These are phyloP conservation scores for Leptinotarsa rubiginosa DNA, from an alignment of 2,888 invertebrate genomes.

Conservation along the genomic window DNA sequence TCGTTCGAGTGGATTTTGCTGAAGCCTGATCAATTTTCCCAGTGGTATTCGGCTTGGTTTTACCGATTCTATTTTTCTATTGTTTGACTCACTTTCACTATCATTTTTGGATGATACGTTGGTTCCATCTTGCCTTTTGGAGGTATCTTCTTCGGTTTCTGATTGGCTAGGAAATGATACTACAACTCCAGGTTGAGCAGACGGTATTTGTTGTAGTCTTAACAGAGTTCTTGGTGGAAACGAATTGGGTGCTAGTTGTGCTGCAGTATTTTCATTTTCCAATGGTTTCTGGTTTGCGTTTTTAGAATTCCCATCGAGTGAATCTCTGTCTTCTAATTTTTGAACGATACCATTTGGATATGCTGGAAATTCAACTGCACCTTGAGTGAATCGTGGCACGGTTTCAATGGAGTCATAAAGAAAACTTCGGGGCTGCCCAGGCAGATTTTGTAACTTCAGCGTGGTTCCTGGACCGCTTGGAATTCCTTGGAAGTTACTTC, in stretches of 20 bases:
- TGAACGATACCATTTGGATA: too few relatives aligned
- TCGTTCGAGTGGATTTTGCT: background rate
- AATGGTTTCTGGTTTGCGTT: background rate
- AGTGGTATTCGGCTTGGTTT: background rate
- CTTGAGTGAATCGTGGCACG: too few relatives aligned
- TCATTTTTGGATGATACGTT: background rate
- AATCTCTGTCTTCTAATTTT: too few relatives aligned
- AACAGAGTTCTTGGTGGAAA: background rate
- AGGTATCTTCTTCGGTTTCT: background rate
- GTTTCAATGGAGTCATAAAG: too few relatives aligned
- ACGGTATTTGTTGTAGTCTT: background rate
- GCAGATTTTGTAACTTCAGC: too few relatives aligned
- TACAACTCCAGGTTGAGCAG: constrained; percentile 1
- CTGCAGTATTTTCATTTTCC: background rate
- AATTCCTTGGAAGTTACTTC: background rate
- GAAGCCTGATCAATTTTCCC: background rate
- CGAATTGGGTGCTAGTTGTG: background rate
- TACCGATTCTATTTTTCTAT: too few relatives aligned
- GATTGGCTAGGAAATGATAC: background rate
- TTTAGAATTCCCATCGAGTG: background rate
- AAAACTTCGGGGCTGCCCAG: too few relatives aligned
- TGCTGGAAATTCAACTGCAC: too few relatives aligned
- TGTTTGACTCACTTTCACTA: background rate
- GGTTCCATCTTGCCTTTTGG: background rate
- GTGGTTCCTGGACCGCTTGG: background rate